Percentiles rank a stretch among this genome's conserved stretches.
Evolutionary conservation across 2,113 vertebrate genomes (phyloP).

Genomic region (Crotophaga sulcirostris): DNA sequence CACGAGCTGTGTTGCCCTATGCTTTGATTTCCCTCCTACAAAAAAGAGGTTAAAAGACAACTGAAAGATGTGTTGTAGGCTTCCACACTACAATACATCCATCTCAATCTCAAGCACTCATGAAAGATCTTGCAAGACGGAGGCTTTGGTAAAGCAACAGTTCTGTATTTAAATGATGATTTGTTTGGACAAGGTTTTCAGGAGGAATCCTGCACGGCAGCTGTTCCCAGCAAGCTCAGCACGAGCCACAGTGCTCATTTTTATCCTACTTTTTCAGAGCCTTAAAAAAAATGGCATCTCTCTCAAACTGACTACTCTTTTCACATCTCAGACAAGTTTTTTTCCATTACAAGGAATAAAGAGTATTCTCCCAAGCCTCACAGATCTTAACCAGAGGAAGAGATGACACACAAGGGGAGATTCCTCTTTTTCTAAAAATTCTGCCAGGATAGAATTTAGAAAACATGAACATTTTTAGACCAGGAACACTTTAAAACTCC

Average conservation of each 20-base stretch:
- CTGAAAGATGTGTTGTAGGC: not conserved
- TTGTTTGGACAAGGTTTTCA: constrained; percentile 49
- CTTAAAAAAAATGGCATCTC: not conserved
- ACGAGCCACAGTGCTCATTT: not conserved
- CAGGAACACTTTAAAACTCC: not conserved
- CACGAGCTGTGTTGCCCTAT: not conserved
- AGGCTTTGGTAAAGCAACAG: constrained; percentile 4
- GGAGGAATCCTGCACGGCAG: not conserved
- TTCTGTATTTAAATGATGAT: constrained; percentile 17
- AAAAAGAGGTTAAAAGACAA: not conserved
- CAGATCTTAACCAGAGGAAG: not conserved
- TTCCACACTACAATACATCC: not conserved
- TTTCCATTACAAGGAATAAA: not conserved
- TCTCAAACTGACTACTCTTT: not conserved
- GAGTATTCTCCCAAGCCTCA: not conserved
- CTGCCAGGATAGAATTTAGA: not conserved
- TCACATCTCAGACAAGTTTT: not conserved
- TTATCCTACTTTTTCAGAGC: not conserved
- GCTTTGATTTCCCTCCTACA: not conserved
- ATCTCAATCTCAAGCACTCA: not conserved
- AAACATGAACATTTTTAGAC: not conserved
- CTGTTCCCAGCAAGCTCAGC: not conserved
- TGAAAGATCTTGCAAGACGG: not conserved
- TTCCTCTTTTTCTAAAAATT: not conserved
- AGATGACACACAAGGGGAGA: not conserved